phyloP scores from a whole-genome alignment of 2,113 vertebrate species.

The Trogon surrucura region DNA sequence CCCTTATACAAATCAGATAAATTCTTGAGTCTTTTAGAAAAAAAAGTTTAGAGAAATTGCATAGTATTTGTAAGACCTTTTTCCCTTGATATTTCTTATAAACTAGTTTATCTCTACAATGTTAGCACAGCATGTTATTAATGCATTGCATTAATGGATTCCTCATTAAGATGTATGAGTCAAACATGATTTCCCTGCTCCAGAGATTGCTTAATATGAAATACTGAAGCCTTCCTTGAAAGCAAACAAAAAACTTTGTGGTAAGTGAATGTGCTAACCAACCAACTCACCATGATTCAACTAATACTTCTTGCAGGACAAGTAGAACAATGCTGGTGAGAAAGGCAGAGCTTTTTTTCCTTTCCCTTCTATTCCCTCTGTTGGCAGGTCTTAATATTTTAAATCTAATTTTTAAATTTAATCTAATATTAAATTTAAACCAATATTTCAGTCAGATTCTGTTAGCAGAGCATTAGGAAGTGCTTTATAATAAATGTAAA shows the following conservation, averaged over 20 bases:
- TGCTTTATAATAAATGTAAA: neutral
- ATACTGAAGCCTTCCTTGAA: neutral
- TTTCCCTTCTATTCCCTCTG: neutral
- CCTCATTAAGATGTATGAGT: neutral
- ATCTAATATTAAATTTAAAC: too few species aligned
- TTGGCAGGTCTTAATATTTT: neutral
- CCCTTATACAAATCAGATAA: neutral
- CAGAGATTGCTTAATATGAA: neutral
- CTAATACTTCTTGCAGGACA: neutral
- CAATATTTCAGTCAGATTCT: neutral
- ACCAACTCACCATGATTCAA: rapidly evolving
- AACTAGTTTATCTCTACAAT: neutral
- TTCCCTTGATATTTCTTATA: neutral
- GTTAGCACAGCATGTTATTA: neutral
- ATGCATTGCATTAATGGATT: neutral
- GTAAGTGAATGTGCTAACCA: neutral
- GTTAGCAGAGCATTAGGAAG: neutral
- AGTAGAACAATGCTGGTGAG: neutral
- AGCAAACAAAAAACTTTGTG: neutral
- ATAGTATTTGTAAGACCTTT: neutral
- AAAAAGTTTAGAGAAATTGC: neutral
- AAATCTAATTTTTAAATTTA: neutral
- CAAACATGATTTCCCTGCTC: neutral
- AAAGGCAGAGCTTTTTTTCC: neutral
- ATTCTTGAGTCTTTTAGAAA: neutral